phyloP scores from a whole-genome alignment of 35 echinoderm and acorn worm species.

The Stichopus chloronotus region DNA sequence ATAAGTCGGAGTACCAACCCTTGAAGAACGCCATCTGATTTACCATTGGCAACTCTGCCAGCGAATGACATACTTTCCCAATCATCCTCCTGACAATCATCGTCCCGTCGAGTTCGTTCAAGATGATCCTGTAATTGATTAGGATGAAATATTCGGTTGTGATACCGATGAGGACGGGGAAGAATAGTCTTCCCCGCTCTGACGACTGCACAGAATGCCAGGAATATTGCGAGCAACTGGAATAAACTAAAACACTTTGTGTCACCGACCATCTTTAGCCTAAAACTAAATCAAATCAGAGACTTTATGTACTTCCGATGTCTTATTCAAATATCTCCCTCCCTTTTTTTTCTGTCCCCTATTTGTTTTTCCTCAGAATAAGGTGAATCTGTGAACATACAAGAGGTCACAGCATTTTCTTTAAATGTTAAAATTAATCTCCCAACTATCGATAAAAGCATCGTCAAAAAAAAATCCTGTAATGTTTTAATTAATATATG shows the following conservation, averaged over 20 bases:
- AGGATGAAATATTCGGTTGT: slow-evolving; percentile 39
- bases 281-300: too few species aligned
- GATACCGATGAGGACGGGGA: slow-evolving; percentile 29
- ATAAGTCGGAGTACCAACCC: slow-evolving; percentile 12
- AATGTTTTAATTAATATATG: too few species aligned
- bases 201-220: not conserved
- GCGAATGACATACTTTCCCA: slow-evolving; percentile 43
- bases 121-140: not conserved
- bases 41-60: slow-evolving; percentile 22
- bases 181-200: not conserved
- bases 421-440: too few species aligned
- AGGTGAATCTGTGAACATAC: too few species aligned
- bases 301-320: too few species aligned
- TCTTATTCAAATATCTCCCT: too few species aligned
- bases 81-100: slow-evolving; percentile 42
- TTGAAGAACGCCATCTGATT: slow-evolving; percentile 31
- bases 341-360: too few species aligned
- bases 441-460: too few species aligned
- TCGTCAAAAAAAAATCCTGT: too few species aligned
- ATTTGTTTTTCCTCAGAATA: too few species aligned
- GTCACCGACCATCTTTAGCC: not conserved
- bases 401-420: too few species aligned
- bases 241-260: not conserved
- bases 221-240: not conserved
- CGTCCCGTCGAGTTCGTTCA: slow-evolving; percentile 29